These are phyloP conservation scores for Hirtodrosophila duncani DNA, from an alignment of 2,888 invertebrate species.

Conservation along the genomic window DNA sequence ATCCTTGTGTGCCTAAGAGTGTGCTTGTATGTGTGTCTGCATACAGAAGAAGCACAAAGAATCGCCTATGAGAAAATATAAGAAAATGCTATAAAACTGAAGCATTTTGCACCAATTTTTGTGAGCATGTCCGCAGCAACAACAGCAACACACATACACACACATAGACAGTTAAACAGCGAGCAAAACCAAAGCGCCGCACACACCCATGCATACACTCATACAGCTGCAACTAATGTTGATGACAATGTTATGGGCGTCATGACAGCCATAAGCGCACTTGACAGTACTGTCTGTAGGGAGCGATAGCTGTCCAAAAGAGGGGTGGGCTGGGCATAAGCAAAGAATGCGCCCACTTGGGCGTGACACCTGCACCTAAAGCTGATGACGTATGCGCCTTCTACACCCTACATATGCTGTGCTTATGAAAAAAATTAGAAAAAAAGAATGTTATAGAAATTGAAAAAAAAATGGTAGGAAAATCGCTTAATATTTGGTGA, in stretches of 20 bases:
- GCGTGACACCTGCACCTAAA: slow-evolving; percentile 33
- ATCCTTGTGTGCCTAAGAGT: slow-evolving; percentile 1
- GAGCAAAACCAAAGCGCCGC: too few species aligned
- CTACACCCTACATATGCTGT: too few species aligned
- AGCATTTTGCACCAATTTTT: slow-evolving; percentile 71
- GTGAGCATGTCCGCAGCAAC: slow-evolving; percentile 64
- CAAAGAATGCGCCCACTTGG: slow-evolving; percentile 15
- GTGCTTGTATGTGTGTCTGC: not conserved
- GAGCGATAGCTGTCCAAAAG: not conserved
- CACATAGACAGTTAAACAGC: too few species aligned
- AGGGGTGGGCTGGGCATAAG: not conserved
- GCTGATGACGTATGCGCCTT: slow-evolving; percentile 24
- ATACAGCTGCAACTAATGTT: slow-evolving; percentile 58
- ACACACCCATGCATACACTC: not conserved
- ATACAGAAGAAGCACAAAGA: slow-evolving; percentile 7
- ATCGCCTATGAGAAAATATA: not conserved
- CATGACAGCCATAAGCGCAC: slow-evolving; percentile 73
- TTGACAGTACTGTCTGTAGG: slow-evolving; percentile 54
- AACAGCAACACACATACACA: slow-evolving; percentile 14
- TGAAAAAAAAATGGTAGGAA: too few species aligned
- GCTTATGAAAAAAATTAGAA: too few species aligned
- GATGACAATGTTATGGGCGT: slow-evolving; percentile 75
- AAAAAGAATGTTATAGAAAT: too few species aligned
- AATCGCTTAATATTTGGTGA: too few species aligned
- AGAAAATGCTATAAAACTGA: slow-evolving; percentile 34